Evolutionary conservation across 2,888 invertebrate genomes (phyloP).

Genomic region (Ophion ventricosus): DNA sequence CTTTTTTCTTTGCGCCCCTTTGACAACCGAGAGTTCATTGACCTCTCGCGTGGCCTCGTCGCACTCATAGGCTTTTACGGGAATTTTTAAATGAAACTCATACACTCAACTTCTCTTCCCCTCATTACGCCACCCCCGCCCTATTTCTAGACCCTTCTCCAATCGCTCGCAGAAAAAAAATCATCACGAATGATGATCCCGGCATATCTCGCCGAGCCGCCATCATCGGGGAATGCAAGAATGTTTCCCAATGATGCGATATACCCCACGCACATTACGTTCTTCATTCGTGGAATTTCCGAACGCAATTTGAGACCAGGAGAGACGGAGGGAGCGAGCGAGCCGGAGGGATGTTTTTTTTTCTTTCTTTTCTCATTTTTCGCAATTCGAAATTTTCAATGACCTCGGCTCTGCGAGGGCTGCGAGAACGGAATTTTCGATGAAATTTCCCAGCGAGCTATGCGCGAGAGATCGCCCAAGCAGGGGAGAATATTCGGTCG

Average conservation of each 20-base stretch:
- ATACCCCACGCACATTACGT: conserved; percentile 10
- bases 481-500: conserved; percentile 28
- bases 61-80: not conserved
- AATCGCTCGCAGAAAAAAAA: not conserved
- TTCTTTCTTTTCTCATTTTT: conserved; percentile 19
- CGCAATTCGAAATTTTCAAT: conserved; percentile 54
- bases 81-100: not conserved
- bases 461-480: conserved; percentile 6
- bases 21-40: conserved; percentile 13
- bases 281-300: not conserved
- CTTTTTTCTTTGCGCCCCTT: conserved; percentile 6
- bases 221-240: not conserved
- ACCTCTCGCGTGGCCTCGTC: not conserved
- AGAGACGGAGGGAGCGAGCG: not conserved
- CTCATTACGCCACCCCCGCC: not conserved
- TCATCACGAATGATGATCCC: not conserved
- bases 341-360: not conserved
- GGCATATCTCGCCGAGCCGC: not conserved
- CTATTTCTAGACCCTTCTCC: not conserved
- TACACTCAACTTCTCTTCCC: not conserved
- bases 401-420: conserved; percentile 25
- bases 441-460: conserved; percentile 56
- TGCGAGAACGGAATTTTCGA: conserved; percentile 53
- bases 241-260: conserved; percentile 27
- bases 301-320: conserved; percentile 23